These are phyloP conservation scores for Drymonia ruficornis DNA, from an alignment of 2,888 invertebrate species.

Conservation along the genomic window DNA sequence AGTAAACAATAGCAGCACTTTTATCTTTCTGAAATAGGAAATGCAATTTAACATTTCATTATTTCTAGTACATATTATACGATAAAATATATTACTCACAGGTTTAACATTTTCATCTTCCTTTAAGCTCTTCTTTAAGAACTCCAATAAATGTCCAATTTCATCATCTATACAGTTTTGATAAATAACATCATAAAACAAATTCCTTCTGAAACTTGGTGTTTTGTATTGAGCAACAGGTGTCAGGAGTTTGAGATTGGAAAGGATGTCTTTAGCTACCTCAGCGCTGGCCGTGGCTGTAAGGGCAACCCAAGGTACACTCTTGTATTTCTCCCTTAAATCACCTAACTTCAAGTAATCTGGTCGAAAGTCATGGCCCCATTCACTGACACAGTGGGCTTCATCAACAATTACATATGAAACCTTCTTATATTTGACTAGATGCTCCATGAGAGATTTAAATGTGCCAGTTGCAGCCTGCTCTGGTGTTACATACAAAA, in stretches of 20 bases:
- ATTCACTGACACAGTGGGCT: conserved; percentile 98
- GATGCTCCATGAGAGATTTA: conserved; percentile 87
- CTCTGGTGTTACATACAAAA: conserved; percentile 98
- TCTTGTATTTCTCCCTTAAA: conserved; percentile 82
- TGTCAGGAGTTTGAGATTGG: conserved; percentile 88
- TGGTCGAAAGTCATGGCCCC: conserved; percentile 99
- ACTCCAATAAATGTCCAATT: conserved; percentile 90
- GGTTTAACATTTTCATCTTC: conserved; percentile 79
- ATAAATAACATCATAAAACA: conserved; percentile 97
- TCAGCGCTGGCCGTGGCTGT: conserved; percentile 96
- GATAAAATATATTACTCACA: conserved; percentile 53
- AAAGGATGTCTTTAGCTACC: conserved; percentile 93
- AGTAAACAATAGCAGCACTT: conserved; percentile 96
- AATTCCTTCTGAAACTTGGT: conserved; percentile 95
- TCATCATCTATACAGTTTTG: conserved; percentile 94
- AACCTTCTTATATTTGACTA: conserved; percentile 90
- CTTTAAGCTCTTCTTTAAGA: conserved; percentile 88
- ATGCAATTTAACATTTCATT: background rate
- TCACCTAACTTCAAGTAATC: conserved; percentile 95
- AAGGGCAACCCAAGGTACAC: conserved; percentile 94
- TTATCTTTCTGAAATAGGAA: conserved; percentile 73
- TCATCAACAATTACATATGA: conserved; percentile 98
- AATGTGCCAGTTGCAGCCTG: conserved; percentile 93
- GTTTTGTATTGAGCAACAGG: conserved; percentile 91
- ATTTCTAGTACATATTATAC: conserved; percentile 5